Evolutionary conservation across 2,113 vertebrate genomes (phyloP), one percentile per base, ranked within the genome.

Genomic region (Tympanuchus pallidicinctus): DNA sequence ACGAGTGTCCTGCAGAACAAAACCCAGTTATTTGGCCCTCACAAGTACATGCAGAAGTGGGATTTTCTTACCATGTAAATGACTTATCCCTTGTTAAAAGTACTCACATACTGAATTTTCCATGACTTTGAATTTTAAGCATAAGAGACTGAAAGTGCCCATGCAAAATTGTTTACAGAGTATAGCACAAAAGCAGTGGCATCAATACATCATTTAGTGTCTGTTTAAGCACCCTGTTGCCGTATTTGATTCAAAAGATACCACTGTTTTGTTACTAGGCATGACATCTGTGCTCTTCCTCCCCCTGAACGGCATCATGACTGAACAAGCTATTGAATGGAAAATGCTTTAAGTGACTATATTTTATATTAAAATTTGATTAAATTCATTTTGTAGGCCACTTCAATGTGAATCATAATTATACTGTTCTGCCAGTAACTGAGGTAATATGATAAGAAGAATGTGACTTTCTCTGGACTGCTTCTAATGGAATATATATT

Each of bases 371-470:
- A 90, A 94, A 94, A 96, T 96, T 89, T 89, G 47, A 90, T 96
- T 96, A 95, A 94, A 94, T 92, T 94, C 56, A 48, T 96, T 96
- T 88, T 92, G 82, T 86, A 93, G 94, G 88, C 93, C 81, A 82
- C 92, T 94, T 90, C 92, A 93, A 72, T 96, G 89, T 94, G 94
- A 95, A 86, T 85, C 66, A 10, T 95, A 95, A 96, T 97, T 96
- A 91, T 89, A 89, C 92, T 94, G 94, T 95, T 94, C 88, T 95
- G 86, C 80, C 89, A 89, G 95, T 96, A 89, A 94, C 95, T 74
- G 95, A 95, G 90, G 86, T 94, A 96, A 96, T 93, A 93, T 18
- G 69, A 67, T 96, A 94, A 96, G 88, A 96, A 96, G 94, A 95
- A 95, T 93, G 91, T 91, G 84, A 92, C 78, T 50, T 92, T 96